These are phyloP conservation scores for Brachionus calyciflorus DNA, from an alignment of 1,140 invertebrate genomes.

Conservation along the genomic window DNA sequence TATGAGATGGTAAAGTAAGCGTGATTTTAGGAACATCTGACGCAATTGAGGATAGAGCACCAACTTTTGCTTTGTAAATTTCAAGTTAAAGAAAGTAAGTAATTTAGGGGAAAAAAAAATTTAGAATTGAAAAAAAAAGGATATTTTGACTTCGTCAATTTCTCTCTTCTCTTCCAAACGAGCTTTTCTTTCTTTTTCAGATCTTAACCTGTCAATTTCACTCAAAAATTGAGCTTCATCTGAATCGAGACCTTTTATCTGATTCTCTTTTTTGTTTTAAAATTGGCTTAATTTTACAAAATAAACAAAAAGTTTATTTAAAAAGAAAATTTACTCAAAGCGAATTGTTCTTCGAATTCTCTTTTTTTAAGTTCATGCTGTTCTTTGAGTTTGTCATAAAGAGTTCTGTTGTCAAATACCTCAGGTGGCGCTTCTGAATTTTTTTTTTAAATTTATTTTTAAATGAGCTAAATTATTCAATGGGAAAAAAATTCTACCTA, in stretches of 20 bases:
- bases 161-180: conserved; percentile 24
- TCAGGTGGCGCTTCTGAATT: conserved; percentile 45
- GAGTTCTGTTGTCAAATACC: conserved; percentile 31
- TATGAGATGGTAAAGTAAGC: neutral
- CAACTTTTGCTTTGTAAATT: conserved; percentile 21
- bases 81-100: conserved; percentile 22
- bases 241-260: conserved; percentile 33
- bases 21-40: conserved; percentile 23
- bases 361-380: conserved; percentile 39
- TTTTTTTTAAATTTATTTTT: neutral
- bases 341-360: conserved; percentile 36
- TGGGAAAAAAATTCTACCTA: neutral
- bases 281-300: too few species aligned
- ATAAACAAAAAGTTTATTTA: neutral
- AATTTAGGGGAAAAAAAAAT: neutral
- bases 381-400: conserved; percentile 32
- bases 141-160: conserved; percentile 47
- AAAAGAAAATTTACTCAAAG: conserved; percentile 34
- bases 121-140: neutral
- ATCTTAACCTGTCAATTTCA: conserved; percentile 24
- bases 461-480: neutral
- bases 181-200: neutral
- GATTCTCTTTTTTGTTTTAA: too few species aligned
- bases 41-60: neutral
- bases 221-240: conserved; percentile 43